Conservation (phyloP, 1,140 invertebrate genomes). For the Drosophila arawakana region DNA sequence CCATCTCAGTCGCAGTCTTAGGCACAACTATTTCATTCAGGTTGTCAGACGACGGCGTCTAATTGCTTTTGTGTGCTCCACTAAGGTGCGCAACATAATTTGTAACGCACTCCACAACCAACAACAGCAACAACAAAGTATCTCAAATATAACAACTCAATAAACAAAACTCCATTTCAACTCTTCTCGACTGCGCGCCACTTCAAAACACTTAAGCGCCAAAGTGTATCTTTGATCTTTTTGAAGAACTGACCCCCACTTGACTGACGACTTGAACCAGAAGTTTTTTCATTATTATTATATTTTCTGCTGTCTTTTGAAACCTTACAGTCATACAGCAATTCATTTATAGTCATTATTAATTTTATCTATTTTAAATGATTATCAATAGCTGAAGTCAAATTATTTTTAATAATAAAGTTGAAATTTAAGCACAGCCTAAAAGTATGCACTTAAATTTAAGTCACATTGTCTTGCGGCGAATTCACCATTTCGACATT, state of each 20-base stretch:
- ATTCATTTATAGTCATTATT: background rate
- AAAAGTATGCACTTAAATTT: background rate
- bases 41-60: slow-evolving; percentile 76
- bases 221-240: slow-evolving; percentile 78
- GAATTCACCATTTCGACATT: background rate
- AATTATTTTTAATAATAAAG: background rate
- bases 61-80: slow-evolving; percentile 82
- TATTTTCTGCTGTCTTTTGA: slow-evolving; percentile 6
- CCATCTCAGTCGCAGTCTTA: background rate
- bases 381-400: background rate
- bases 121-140: slow-evolving; percentile 8
- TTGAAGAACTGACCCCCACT: slow-evolving; percentile 71
- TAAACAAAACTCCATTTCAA: slow-evolving; percentile 52
- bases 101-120: slow-evolving; percentile 61
- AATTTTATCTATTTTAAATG: background rate
- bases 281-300: slow-evolving; percentile 20
- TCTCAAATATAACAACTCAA: slow-evolving; percentile 76
- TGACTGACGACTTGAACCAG: slow-evolving; percentile 60
- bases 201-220: slow-evolving; percentile 72
- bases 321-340: background rate
- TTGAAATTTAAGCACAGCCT: background rate
- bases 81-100: slow-evolving; percentile 71
- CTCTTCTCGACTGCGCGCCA: slow-evolving; percentile 22
- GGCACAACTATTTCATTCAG: slow-evolving; percentile 70
- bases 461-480: background rate